Evolutionary conservation across 2,797 vertebrate genomes (phyloP).

Genomic region (Centropyge bicolor): DNA sequence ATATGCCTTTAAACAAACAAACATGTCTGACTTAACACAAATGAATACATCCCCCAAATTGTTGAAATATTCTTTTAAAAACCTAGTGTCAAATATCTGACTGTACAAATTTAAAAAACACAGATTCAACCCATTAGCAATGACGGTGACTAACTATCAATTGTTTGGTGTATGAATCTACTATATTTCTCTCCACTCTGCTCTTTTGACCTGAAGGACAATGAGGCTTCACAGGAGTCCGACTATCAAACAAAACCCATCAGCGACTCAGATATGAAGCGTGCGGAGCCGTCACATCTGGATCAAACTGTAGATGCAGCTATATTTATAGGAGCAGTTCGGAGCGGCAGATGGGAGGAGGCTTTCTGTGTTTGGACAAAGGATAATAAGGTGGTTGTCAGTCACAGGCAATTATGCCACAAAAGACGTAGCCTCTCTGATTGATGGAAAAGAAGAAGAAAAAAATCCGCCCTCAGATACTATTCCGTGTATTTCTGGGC

Average conservation of each 20-base stretch:
- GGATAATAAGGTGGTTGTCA: constrained; percentile 68
- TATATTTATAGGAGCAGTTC: constrained; percentile 53
- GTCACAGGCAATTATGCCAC: constrained; percentile 52
- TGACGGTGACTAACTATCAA: not conserved
- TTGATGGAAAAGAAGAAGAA: constrained; percentile 34
- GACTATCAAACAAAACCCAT: constrained; percentile 18
- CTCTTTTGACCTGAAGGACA: constrained; percentile 21
- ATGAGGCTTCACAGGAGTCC: not conserved
- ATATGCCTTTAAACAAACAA: no score
- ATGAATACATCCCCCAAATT: not conserved
- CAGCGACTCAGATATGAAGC: constrained; percentile 16
- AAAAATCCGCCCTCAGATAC: constrained; percentile 47
- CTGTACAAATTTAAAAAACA: not conserved
- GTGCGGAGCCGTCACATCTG: constrained; percentile 52
- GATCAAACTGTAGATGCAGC: constrained; percentile 45
- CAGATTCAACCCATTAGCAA: not conserved
- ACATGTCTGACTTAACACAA: not conserved
- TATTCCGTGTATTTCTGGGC: constrained; percentile 31
- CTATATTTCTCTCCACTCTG: not conserved
- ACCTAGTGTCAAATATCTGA: not conserved
- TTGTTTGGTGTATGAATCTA: not conserved
- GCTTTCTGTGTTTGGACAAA: constrained; percentile 62
- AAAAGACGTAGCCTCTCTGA: constrained; percentile 42
- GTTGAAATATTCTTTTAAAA: constrained; percentile 4
- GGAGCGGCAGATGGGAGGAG: constrained; percentile 61